These are phyloP conservation scores for Acrossocheilus fasciatus DNA, from an alignment of 2,797 vertebrate species.

Conservation along the genomic window DNA sequence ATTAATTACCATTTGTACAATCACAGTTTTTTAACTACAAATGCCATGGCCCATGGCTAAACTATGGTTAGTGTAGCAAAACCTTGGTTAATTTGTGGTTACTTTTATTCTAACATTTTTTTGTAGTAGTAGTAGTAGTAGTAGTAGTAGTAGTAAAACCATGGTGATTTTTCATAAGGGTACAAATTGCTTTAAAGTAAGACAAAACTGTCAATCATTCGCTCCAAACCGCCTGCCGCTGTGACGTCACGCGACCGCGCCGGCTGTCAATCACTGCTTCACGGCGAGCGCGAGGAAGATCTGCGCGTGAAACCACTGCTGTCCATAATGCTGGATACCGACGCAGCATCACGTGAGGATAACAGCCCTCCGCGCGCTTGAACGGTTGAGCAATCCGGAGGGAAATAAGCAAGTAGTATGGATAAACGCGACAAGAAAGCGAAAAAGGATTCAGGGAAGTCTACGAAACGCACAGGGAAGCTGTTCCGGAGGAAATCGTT, in stretches of 20 bases:
- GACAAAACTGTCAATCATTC: constrained; percentile 7
- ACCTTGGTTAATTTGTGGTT: too few species aligned
- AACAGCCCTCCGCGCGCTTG: neutral
- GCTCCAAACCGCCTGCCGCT: neutral
- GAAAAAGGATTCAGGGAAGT: constrained; percentile 36
- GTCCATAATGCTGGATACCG: neutral
- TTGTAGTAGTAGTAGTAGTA: too few species aligned
- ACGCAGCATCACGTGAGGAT: constrained; percentile 18
- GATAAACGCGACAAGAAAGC: constrained; percentile 55
- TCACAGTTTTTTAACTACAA: too few species aligned
- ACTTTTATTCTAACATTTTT: too few species aligned
- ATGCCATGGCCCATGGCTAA: neutral
- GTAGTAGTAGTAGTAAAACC: neutral
- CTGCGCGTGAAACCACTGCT: neutral
- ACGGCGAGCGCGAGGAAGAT: neutral
- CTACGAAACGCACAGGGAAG: constrained; percentile 60
- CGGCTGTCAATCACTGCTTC: constrained; percentile 5
- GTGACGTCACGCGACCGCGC: neutral
- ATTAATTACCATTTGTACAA: too few species aligned
- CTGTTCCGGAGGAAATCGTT: constrained; percentile 80
- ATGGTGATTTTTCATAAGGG: neutral
- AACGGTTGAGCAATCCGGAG: neutral
- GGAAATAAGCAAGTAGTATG: constrained; percentile 45
- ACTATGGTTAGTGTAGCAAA: neutral
- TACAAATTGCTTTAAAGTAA: neutral